Base-by-base conservation (phyloP, 2,888 invertebrate species). In the Trichogramma dendrolimi region DNA sequence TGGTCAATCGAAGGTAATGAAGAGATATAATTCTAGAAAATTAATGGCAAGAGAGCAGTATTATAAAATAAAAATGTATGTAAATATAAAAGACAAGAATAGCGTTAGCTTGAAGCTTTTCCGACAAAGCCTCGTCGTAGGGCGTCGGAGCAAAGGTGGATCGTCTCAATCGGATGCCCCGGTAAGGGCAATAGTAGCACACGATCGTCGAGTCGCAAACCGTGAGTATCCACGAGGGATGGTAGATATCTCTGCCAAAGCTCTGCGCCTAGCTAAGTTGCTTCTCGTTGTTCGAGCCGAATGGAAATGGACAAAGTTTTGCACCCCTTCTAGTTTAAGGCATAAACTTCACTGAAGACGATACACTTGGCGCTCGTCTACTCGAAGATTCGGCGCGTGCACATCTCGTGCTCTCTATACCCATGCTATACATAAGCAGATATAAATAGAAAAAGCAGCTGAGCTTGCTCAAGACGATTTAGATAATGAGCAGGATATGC, bases 301-400 rank as follows among this genome's bases (percentile, higher is more conserved):
- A 73, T 75, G 71, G 72, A 73, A 75, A 76, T 75, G 73, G 74
- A 73, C 71, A 72, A 75, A 75, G 74, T 76, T 76, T 73, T 52
- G 55, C 65, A 65, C 57, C 63, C 62, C 50, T 5, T 49, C 55
- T 47, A 48, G 41, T 40, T 40, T 14, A 41, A 42, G 55, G 69
- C 71, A 71, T 72, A 71, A 72, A 72, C 69, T 71, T 65, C 61
- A 47, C 61, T 68, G 27, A 27, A 14, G 66, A 69, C 72, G 72
- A 73, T 73, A 72, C 71, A 72, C 71, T 73, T 70, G 72, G 70
- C 70, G 71, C 71, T 71, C 69, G 67, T 73, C 70, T 69, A 64
- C 68, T 65, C 47, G 60, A 64, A n/a, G 57, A 51, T 6, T 51
- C 39, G 4, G 6, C 10, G 38, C n/a, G 10, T 27, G 38, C 14